Evolutionary conservation across 2,113 vertebrate genomes (phyloP).

Genomic region (Poeciliopsis retropinna): DNA sequence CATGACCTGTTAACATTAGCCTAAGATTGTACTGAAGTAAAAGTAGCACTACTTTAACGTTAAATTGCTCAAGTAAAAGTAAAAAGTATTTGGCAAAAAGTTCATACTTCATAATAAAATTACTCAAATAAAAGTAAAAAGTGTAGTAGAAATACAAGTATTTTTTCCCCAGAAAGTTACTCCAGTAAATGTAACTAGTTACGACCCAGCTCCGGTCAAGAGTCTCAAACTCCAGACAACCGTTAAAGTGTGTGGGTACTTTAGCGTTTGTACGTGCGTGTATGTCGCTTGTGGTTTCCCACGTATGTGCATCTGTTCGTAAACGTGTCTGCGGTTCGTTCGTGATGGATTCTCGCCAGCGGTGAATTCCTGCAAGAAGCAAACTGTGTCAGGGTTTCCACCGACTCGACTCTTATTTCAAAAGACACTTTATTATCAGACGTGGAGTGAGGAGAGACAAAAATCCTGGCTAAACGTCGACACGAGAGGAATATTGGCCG

Average conservation of each 20-base stretch:
- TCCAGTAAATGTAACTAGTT: too few species aligned
- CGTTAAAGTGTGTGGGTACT: background rate
- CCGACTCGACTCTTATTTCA: constrained; percentile 50
- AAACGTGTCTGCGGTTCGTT: constrained; percentile 29
- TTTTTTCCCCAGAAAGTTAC: too few species aligned
- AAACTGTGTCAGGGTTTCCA: constrained; percentile 56
- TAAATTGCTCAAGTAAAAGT: too few species aligned
- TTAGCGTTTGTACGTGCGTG: background rate
- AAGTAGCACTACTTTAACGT: too few species aligned
- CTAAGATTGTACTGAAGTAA: too few species aligned
- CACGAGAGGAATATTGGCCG: constrained; percentile 48
- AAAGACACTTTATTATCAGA: constrained; percentile 54
- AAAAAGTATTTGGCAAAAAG: too few species aligned
- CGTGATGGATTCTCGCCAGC: constrained; percentile 31
- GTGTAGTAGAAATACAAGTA: too few species aligned
- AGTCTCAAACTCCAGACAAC: constrained; percentile 8
- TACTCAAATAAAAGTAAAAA: too few species aligned
- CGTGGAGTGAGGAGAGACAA: constrained; percentile 49
- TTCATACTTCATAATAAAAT: too few species aligned
- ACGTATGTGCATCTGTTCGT: constrained; percentile 29
- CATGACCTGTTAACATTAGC: constrained; percentile 8
- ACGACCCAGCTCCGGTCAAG: background rate
- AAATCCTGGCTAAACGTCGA: constrained; percentile 53
- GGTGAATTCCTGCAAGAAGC: constrained; percentile 47
- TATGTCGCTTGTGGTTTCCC: constrained; percentile 20